Conservation (phyloP, 2,797 vertebrate genomes). For the Danionella dracula region DNA sequence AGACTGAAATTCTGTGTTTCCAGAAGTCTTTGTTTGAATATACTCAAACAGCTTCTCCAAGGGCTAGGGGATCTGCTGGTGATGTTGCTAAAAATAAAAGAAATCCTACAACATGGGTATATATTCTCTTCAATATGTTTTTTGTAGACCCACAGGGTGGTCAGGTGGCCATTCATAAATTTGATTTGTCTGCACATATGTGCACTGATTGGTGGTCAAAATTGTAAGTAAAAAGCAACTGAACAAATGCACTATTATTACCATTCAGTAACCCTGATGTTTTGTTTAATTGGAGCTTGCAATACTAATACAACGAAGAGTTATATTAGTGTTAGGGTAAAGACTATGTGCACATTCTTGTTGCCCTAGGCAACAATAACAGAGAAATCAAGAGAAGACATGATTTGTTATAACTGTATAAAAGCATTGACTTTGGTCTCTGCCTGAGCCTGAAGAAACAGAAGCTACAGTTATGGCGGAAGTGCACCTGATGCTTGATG, state of each 20-base stretch:
- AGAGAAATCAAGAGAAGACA: not conserved
- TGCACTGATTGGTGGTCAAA: constrained; percentile 2
- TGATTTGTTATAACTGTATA: constrained; percentile 1
- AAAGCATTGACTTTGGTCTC: not conserved
- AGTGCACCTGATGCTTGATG: not conserved
- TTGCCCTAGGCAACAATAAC: constrained; percentile 3
- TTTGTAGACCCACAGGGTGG: too few species aligned
- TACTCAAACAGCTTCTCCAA: too few species aligned
- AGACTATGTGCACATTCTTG: not conserved
- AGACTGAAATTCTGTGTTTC: too few species aligned
- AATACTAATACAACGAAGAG: constrained; percentile 12
- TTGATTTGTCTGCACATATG: too few species aligned
- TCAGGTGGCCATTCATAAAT: too few species aligned
- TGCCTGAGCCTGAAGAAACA: not conserved
- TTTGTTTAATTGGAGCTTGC: constrained; percentile 8
- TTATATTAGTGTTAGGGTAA: constrained; percentile 3
- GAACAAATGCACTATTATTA: not conserved
- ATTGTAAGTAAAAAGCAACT: not conserved
- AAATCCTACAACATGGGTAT: too few species aligned
- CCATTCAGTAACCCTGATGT: not conserved
- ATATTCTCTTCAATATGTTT: too few species aligned
- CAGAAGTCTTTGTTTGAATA: too few species aligned
- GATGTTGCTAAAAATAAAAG: too few species aligned
- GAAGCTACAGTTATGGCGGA: not conserved
- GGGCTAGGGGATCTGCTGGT: too few species aligned